A percentile compares a stretch with the other conserved stretches of the same genome.
phyloP scores from a whole-genome alignment of 2,797 vertebrate genomes.

The Gymnopithys bicolor region DNA sequence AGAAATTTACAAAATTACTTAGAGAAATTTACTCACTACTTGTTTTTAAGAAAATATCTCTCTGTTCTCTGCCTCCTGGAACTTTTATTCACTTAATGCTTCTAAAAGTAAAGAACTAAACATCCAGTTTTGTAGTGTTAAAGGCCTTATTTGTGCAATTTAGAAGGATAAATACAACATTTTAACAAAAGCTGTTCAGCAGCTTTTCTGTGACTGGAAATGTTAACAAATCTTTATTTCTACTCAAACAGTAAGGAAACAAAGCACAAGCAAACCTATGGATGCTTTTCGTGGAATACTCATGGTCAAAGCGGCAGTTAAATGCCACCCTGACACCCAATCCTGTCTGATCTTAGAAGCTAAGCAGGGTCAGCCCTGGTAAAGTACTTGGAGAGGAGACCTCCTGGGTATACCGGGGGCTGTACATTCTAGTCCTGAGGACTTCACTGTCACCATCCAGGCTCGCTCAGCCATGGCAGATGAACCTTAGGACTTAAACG shows the following conservation, averaged over 20 bases:
- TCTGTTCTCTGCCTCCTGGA: neutral
- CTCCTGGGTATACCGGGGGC: too few species aligned
- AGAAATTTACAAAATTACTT: neutral
- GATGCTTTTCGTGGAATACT: neutral
- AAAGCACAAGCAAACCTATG: neutral
- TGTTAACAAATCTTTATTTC: neutral
- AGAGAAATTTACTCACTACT: neutral
- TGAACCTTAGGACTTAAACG: too few species aligned
- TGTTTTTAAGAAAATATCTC: neutral
- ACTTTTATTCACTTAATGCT: neutral
- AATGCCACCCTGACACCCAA: too few species aligned
- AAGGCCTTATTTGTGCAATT: neutral
- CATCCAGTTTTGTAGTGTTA: accelerated
- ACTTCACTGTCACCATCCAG: too few species aligned
- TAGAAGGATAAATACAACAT: neutral
- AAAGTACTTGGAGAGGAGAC: too few species aligned
- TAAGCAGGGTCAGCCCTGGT: too few species aligned
- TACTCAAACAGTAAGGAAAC: neutral
- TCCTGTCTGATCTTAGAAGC: too few species aligned
- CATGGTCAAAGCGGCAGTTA: neutral
- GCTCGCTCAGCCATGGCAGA: too few species aligned
- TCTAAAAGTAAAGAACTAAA: neutral
- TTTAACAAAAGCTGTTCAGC: neutral
- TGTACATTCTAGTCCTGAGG: too few species aligned
- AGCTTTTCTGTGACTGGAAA: neutral